Base-by-base conservation (phyloP, 2,888 invertebrate species). In the Embidobia sp. region DNA sequence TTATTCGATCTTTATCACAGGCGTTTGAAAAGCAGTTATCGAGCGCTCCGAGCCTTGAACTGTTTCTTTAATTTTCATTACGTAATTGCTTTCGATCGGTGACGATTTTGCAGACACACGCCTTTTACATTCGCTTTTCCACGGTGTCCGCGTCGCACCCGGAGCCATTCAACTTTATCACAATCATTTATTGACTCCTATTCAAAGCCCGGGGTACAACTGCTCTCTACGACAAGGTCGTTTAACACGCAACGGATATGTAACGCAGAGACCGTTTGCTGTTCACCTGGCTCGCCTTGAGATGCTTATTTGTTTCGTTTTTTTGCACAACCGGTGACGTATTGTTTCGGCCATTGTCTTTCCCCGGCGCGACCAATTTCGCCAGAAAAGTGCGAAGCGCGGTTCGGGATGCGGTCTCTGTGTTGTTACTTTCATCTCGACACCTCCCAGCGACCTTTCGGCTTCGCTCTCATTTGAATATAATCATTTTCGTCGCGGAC, bases 71-170 rank as follows among this genome's bases (percentile, higher is more conserved):
- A 76, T 76, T 76, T 70, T 51, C 22, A 31, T 76, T 76, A 76
- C 76, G 76, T 70, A 64, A 76, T 22, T 13, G 15, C 59, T 66
- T 69, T 59, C 59, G 44, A 59, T 59, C 57, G 63, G 64, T 57
- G 67, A 64, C 75, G 69, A 69, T 76, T 63, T 69, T 63, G 19
- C 63, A 55, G 55, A 44, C 51, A 64, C 35, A 57, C 55, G 44
- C 69, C 76, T 76, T 35, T 76, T 76, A 76, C 76, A 69, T 76
- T 69, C 69, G 69, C 57, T 76, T 76, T 76, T 70, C 69, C 64
- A 76, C 69, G 66, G 55, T 61, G 69, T 51, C 61, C 74, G 59
- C 64, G 27, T 48, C 19, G 37, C 8, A 27, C 29, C 15, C 64
- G 22, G 29, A 66, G 57, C 74, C 59, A 59, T 74, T 74, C 29